Base-by-base conservation (phyloP, 2,888 invertebrate genomes). In the Drosophila borborema region DNA sequence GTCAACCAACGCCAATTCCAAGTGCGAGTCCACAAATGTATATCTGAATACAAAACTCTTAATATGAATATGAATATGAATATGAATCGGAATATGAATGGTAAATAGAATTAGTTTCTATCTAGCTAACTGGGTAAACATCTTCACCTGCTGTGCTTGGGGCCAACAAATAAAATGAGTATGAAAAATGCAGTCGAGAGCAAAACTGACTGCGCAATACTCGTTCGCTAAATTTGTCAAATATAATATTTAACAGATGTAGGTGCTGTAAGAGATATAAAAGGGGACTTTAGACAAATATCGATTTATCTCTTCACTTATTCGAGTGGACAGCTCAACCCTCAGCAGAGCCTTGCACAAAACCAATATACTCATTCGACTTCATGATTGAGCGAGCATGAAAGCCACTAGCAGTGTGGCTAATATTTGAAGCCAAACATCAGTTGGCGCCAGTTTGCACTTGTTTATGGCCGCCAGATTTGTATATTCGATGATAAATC, bases 71-170 rank as follows among this genome's bases (percentile, higher is more conserved):
- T 41, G 64, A 60, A 64, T 69, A 56, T 20, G 53, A 23, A 41
- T 41, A 45, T 45, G 51, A 64, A 41, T 48, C 9, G 31, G 40
- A 49, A 62, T 78, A 61, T 54, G 60, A 55, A 63, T 71, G 64
- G 51, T 41, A 58, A 77, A 74, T 64, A 45, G 59, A 74, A 74
- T 65, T 46, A 43, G 60, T 40, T 74, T 68, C 36, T 48, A 73
- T n/a, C 69, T 71, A 63, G 41, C 58, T 67, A 81, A 77, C 70
- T 77, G 75, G 82, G 84, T 61, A 77, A 74, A 84, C 82, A 89
- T 89, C 86, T 89, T 86, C 86, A 86, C 82, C 89, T 82, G 86
- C 83, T 82, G 85, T 62, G 77, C 49, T 14, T 3, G 34, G 16
- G 36, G 54, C 40, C n/a, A 55, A 10, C 20, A 36, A 36, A 58